Conservation (phyloP, 2,113 vertebrate species). For the Synodontis membranacea region DNA sequence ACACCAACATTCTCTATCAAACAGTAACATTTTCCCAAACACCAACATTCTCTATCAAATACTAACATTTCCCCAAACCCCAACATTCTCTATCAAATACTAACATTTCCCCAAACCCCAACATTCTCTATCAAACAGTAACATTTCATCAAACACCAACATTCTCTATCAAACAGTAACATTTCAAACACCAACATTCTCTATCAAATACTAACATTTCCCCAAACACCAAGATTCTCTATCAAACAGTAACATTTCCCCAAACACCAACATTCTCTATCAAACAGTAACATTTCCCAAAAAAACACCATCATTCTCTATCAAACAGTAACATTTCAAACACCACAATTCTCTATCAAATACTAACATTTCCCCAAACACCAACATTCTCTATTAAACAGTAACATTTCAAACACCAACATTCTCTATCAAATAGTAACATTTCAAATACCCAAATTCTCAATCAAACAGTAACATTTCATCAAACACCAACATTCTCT, state of each 20-base stretch:
- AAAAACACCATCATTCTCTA: not conserved
- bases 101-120: too few species aligned
- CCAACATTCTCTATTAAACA: too few species aligned
- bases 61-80: too few species aligned
- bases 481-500: not conserved
- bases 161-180: not conserved
- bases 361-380: not conserved
- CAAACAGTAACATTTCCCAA: not conserved
- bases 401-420: too few species aligned
- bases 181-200: not conserved
- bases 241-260: not conserved
- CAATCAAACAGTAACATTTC: not conserved
- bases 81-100: too few species aligned
- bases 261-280: not conserved
- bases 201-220: not conserved
- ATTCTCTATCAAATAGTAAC: not conserved
- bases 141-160: not conserved
- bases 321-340: too few species aligned
- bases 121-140: not conserved
- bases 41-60: not conserved
- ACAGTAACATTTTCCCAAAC: not conserved
- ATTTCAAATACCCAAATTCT: not conserved
- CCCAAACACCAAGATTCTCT: not conserved
- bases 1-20: not conserved
- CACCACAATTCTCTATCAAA: not conserved